Evolutionary conservation across 2,888 invertebrate species (phyloP).

Genomic region (Diachrysia chrysitis): DNA sequence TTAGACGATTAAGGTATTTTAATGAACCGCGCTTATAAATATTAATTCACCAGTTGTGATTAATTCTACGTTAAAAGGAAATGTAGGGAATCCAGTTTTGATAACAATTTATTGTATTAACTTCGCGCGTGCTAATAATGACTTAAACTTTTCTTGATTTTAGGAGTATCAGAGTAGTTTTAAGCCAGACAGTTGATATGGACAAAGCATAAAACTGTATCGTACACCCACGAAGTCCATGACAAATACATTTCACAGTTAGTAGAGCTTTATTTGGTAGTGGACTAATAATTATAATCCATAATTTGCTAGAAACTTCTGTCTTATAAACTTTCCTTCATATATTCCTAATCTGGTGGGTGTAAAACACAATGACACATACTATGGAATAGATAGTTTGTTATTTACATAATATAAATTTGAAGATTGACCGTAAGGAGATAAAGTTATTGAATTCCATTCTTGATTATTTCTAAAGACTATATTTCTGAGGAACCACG

Average conservation of each 20-base stretch:
- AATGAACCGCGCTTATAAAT: conserved; percentile 20
- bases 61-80: conserved; percentile 5
- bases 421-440: no score
- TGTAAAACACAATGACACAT: not conserved
- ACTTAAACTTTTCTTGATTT: not conserved
- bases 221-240: not conserved
- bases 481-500: no score
- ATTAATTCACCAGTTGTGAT: not conserved
- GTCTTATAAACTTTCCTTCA: not conserved
- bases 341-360: not conserved
- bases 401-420: no score
- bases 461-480: no score
- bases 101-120: not conserved
- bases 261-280: not conserved
- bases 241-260: not conserved
- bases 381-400: no score
- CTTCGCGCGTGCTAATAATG: not conserved
- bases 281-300: not conserved
- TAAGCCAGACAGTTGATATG: not conserved
- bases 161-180: not conserved
- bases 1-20: not conserved
- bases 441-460: no score
- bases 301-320: not conserved
- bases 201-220: not conserved
- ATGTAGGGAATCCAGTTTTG: not conserved